Evolutionary conservation across 2,888 invertebrate genomes (phyloP).

Genomic region (Hemistola chrysoprasaria): DNA sequence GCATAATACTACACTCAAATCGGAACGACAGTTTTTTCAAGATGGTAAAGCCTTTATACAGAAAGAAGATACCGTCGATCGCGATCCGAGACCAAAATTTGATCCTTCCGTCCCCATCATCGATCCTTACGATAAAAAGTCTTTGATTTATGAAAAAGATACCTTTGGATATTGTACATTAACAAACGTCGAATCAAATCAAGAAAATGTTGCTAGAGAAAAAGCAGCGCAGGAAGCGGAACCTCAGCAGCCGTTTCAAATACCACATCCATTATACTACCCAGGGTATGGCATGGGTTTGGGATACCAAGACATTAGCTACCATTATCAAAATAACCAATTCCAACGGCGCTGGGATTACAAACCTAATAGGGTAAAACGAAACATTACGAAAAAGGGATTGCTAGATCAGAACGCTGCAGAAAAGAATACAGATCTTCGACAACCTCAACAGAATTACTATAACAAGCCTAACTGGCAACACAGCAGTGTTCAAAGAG

Average conservation of each 20-base stretch:
- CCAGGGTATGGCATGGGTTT: background rate
- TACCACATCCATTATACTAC: background rate
- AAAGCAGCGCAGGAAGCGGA: background rate
- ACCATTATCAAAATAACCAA: too few species aligned
- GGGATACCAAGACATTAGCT: too few species aligned
- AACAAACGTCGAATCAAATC: conserved; percentile 2
- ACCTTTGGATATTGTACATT: background rate
- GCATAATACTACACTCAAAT: conserved; percentile 1
- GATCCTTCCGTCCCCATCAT: conserved; percentile 19
- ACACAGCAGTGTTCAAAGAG: too few species aligned
- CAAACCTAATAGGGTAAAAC: too few species aligned
- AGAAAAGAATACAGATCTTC: too few species aligned
- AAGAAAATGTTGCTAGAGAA: too few species aligned
- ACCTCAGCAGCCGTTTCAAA: background rate
- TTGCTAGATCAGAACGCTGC: too few species aligned
- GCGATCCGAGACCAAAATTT: background rate
- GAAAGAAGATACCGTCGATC: background rate
- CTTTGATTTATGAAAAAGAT: conserved; percentile 15
- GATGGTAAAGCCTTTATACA: background rate
- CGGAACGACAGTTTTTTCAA: too few species aligned
- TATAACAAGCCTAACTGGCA: too few species aligned
- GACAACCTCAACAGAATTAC: too few species aligned
- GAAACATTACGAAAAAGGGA: too few species aligned
- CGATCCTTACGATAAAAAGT: conserved; percentile 29
- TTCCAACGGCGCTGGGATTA: too few species aligned